Conservation (phyloP, 2,888 invertebrate genomes). For the Ectemnius continuus region DNA sequence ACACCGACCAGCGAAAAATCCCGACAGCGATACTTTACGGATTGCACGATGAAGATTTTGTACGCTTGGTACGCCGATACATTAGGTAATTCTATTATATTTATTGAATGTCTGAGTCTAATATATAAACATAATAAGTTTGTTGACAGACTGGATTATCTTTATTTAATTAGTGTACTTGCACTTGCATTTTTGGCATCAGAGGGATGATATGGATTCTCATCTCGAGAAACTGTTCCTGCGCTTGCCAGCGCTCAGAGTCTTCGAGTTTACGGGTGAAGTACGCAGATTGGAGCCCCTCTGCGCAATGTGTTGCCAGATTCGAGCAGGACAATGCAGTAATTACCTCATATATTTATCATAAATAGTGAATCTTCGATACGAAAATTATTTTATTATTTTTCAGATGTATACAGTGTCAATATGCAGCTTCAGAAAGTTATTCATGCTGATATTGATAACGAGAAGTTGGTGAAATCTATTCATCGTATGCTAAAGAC, state of each 20-base stretch:
- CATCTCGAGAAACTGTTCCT: constrained; percentile 51
- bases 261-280: constrained; percentile 62
- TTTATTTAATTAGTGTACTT: constrained; percentile 47
- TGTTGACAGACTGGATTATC: neutral
- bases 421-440: constrained; percentile 56
- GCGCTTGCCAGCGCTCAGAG: constrained; percentile 47
- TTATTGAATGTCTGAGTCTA: neutral
- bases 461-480: constrained; percentile 44
- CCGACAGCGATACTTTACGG: constrained; percentile 56
- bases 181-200: constrained; percentile 62
- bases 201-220: constrained; percentile 58
- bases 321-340: constrained; percentile 54
- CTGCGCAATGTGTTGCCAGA: constrained; percentile 59
- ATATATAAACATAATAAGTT: neutral
- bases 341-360: constrained; percentile 33
- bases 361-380: neutral
- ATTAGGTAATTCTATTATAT: constrained; percentile 46
- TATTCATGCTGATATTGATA: constrained; percentile 32
- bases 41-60: constrained; percentile 60
- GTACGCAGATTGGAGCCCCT: constrained; percentile 55
- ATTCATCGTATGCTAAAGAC: constrained; percentile 21
- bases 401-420: constrained; percentile 54
- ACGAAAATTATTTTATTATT: constrained; percentile 1
- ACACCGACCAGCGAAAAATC: constrained; percentile 51
- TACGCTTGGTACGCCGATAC: constrained; percentile 53